Base-by-base conservation (phyloP, 2,113 vertebrate genomes). In the Lampris incognitus region DNA sequence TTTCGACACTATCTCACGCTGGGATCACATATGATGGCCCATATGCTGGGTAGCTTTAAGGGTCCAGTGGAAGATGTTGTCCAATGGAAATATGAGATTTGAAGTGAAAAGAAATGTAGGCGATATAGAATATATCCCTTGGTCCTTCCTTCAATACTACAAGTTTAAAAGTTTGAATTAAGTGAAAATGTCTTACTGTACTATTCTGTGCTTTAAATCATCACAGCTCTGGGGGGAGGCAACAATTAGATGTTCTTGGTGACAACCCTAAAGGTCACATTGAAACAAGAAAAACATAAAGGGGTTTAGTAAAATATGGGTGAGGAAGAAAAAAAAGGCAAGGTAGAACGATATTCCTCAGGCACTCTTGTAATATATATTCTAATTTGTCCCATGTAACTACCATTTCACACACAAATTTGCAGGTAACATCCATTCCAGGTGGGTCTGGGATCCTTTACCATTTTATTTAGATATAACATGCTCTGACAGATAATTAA, bases 401-500 rank as follows among this genome's bases (percentile, higher is more conserved):
- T 69, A 75, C 83, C 77, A 79, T 76, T 79, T 81, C 64, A 24
- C 70, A 46, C 9, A 37, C 11, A 56, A 13, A 10, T 38, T 6
- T 64, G 44, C 10, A 48, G 44, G 24, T 48, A 48, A 7, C 8
- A 24, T 65, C 46, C 59, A 74, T 71, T 85, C 44, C 60, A 38
- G 56, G 49, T 59, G 44, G 13, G 42, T 38, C 13, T 38, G 9
- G n/a, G 24, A 49, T 59, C 44, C 56, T 49, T 38, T 59, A 46
- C 55, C 11, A 60, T 71, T 50, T 68, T 74, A 77, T 81, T 88
- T 79, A 48, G 42, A 69, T 39, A 9, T 48, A 49, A 50, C 55
- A 72, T 81, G 85, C 89, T 70, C 80, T 60, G 65, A 82, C 87
- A 86, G 84, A 86, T 89, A 92, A 92, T 92, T 92, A 92, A 80